Conservation (phyloP, 1,140 invertebrate genomes). For the Lanistes nyassanus region DNA sequence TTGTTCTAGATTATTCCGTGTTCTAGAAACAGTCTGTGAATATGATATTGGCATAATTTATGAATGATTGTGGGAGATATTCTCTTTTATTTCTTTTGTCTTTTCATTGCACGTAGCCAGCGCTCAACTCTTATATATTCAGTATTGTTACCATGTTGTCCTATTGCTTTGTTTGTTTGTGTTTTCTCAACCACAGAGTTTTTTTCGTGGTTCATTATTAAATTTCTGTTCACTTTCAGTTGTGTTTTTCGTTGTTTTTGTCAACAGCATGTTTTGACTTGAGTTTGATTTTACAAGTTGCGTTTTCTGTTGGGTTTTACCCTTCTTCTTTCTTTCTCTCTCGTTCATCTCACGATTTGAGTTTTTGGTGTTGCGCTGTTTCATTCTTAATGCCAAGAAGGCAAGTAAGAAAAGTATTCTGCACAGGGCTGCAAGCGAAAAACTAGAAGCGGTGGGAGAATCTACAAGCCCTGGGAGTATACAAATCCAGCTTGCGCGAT, state of each 20-base stretch:
- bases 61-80: constrained; percentile 23
- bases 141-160: constrained; percentile 35
- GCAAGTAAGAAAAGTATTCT: constrained; percentile 13
- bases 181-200: constrained; percentile 28
- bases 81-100: constrained; percentile 16
- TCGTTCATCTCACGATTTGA: constrained; percentile 5
- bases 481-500: no score
- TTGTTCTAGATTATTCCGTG: constrained; percentile 19
- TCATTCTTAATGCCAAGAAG: constrained; percentile 1
- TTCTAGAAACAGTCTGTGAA: constrained; percentile 23
- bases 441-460: no score
- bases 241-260: constrained; percentile 27
- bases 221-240: constrained; percentile 34
- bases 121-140: constrained; percentile 32
- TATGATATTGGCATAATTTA: constrained; percentile 35
- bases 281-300: constrained; percentile 11
- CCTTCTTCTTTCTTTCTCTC: constrained; percentile 8
- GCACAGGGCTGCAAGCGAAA: neutral
- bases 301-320: constrained; percentile 4
- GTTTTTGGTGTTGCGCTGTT: constrained; percentile 5
- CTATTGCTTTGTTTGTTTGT: constrained; percentile 31
- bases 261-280: constrained; percentile 21
- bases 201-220: constrained; percentile 32
- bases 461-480: neutral
- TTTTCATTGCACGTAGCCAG: constrained; percentile 30